phyloP scores from a whole-genome alignment of 2,113 vertebrate species.

The Phycodurus eques region DNA sequence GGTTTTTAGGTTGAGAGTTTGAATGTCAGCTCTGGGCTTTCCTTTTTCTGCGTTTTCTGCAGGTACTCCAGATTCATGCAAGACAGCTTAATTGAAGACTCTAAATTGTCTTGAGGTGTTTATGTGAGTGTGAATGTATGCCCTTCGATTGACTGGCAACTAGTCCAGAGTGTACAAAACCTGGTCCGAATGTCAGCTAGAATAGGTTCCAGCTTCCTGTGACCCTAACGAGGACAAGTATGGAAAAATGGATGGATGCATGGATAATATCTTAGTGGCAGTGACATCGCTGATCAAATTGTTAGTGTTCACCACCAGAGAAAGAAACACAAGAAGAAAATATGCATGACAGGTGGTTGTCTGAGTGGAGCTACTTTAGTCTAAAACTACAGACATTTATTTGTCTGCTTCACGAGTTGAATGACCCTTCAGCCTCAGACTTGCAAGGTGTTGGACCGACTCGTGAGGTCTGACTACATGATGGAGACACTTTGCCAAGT shows the following conservation, averaged over 20 bases:
- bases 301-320: too few relatives aligned
- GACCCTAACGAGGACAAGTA: too few relatives aligned
- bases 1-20: too few relatives aligned
- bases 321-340: slow-evolving; percentile 52
- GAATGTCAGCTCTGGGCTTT: too few relatives aligned
- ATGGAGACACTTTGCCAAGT: slow-evolving; percentile 26
- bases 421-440: slow-evolving; percentile 20
- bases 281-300: neutral
- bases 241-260: neutral
- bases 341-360: slow-evolving; percentile 14
- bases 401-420: slow-evolving; percentile 32
- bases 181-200: too few relatives aligned
- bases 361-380: slow-evolving; percentile 46
- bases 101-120: neutral
- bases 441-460: neutral
- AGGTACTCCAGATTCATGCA: neutral
- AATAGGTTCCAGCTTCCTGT: too few relatives aligned
- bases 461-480: slow-evolving; percentile 17
- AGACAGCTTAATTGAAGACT: neutral
- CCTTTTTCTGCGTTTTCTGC: too few relatives aligned
- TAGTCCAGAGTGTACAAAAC: neutral
- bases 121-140: neutral
- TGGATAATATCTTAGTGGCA: neutral
- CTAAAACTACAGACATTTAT: slow-evolving; percentile 66
- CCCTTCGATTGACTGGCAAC: neutral